phyloP scores from a whole-genome alignment of 2,797 vertebrate genomes.

The Hyperoplus immaculatus region DNA sequence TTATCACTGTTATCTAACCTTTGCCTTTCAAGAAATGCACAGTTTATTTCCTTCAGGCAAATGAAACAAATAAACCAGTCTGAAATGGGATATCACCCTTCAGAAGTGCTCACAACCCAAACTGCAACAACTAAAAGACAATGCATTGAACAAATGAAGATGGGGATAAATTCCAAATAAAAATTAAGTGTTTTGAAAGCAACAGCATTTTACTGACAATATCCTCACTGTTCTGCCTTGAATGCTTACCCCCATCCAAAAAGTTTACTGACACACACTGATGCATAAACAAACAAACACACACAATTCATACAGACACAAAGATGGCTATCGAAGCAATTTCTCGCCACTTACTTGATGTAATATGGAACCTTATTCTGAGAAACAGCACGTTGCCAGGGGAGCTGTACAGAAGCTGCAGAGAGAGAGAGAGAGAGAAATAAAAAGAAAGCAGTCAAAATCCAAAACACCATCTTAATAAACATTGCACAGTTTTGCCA shows the following conservation, averaged over 20 bases:
- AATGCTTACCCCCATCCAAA: neutral
- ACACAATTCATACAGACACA: slow-evolving; percentile 26
- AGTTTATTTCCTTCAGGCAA: neutral
- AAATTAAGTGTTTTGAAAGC: neutral
- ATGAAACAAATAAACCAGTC: neutral
- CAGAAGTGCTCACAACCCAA: neutral
- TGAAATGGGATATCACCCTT: neutral
- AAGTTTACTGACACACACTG: neutral
- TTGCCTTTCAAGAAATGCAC: neutral
- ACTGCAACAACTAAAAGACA: neutral
- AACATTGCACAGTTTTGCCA: slow-evolving; percentile 41
- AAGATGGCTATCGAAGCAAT: slow-evolving; percentile 14
- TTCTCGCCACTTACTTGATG: slow-evolving; percentile 94
- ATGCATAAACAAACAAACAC: slow-evolving; percentile 7
- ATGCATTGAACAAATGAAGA: neutral
- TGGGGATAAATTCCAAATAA: neutral
- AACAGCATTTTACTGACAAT: neutral
- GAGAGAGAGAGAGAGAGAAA: slow-evolving; percentile 31
- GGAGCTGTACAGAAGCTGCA: slow-evolving; percentile 95
- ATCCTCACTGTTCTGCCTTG: neutral
- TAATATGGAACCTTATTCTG: slow-evolving; percentile 99
- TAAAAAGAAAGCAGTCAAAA: slow-evolving; percentile 20
- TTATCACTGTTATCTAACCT: neutral
- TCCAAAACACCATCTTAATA: slow-evolving; percentile 50
- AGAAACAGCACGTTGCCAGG: slow-evolving; percentile 98